phyloP scores from a whole-genome alignment of 2,888 invertebrate species.

The Lissocephala sabroskyi region DNA sequence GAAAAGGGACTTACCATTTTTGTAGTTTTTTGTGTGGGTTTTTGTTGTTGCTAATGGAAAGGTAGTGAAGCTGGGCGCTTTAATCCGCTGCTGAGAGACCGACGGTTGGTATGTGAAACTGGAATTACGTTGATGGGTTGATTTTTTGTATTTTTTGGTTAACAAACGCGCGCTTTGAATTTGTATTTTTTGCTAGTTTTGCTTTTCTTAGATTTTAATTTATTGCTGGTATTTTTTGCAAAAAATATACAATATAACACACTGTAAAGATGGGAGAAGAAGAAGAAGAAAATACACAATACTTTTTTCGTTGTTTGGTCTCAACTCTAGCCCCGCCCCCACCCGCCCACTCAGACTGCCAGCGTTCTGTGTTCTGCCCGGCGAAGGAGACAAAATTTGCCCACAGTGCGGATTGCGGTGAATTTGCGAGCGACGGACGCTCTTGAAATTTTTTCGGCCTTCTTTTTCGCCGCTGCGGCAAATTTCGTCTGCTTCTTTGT shows the following conservation, averaged over 20 bases:
- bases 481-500: slow-evolving; percentile 35
- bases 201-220: slow-evolving; percentile 14
- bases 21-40: slow-evolving; percentile 35
- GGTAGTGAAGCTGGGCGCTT: slow-evolving; percentile 8
- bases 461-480: slow-evolving; percentile 24
- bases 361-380: no score
- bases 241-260: slow-evolving; percentile 42
- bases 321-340: neutral
- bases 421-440: neutral
- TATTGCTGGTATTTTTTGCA: slow-evolving; percentile 18
- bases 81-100: neutral
- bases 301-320: slow-evolving; percentile 1
- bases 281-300: slow-evolving; percentile 29
- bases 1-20: slow-evolving; percentile 55
- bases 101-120: slow-evolving; percentile 51
- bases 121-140: slow-evolving; percentile 42
- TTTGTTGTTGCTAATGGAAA: slow-evolving; percentile 38
- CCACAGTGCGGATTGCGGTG: neutral
- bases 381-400: neutral
- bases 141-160: slow-evolving; percentile 3
- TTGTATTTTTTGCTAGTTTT: slow-evolving; percentile 23
- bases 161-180: slow-evolving; percentile 40
- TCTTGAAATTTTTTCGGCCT: slow-evolving; percentile 27
- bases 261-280: slow-evolving; percentile 52
- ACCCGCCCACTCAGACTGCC: no score